Conservation (phyloP, 1,140 invertebrate species). For the Halotydeus destructor region DNA sequence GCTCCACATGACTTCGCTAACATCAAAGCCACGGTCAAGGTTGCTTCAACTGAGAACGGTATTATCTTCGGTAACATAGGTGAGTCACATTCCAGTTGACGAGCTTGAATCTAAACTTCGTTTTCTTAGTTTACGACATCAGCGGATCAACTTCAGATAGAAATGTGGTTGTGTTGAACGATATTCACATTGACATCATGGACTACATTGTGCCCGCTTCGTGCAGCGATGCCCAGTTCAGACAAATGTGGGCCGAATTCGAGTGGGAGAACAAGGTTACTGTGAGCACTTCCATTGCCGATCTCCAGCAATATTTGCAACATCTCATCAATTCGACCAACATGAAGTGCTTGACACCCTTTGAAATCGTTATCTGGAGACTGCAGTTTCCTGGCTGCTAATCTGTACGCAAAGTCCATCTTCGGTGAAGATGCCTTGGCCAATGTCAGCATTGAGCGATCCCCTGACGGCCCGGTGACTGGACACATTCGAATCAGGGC, state of each 20-base stretch:
- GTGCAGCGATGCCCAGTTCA: constrained; percentile 85
- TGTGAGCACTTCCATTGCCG: constrained; percentile 81
- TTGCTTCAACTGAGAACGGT: constrained; percentile 92
- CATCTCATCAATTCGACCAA: constrained; percentile 87
- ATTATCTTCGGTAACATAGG: constrained; percentile 99
- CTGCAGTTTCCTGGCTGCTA: constrained; percentile 97
- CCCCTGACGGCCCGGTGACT: constrained; percentile 63
- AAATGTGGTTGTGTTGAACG: constrained; percentile 93
- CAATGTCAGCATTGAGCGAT: constrained; percentile 93
- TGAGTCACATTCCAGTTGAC: constrained; percentile 22
- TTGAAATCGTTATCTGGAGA: constrained; percentile 83
- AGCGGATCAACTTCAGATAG: constrained; percentile 74
- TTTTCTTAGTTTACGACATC: constrained; percentile 64
- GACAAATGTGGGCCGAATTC: constrained; percentile 99
- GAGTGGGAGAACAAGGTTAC: constrained; percentile 99
- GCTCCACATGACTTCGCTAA: constrained; percentile 92
- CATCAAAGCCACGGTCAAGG: constrained; percentile 89
- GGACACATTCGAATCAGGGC: constrained; percentile 93
- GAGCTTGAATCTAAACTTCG: constrained; percentile 9
- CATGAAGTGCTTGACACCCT: constrained; percentile 95
- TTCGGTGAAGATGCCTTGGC: constrained; percentile 97
- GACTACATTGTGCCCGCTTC: constrained; percentile 96
- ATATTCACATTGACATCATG: constrained; percentile 99
- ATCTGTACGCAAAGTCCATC: constrained; percentile 94
- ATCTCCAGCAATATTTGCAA: constrained; percentile 75